phyloP scores from a whole-genome alignment of 2,797 vertebrate species.

The Amphiprion clarkii region DNA sequence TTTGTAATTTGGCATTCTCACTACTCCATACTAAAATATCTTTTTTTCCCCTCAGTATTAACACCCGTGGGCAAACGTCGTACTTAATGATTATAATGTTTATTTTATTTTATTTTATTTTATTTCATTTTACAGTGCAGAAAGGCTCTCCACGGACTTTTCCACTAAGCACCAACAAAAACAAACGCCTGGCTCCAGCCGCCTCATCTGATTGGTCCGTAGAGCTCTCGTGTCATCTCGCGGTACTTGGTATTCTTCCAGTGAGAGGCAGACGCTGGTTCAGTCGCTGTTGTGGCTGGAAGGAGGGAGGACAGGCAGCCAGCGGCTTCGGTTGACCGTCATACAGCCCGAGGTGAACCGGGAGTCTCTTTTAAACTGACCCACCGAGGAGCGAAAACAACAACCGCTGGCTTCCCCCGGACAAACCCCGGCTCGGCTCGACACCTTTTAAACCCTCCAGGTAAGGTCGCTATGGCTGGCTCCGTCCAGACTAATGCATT shows the following conservation, averaged over 20 bases:
- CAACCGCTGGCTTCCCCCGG: neutral
- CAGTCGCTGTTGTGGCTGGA: slow-evolving; percentile 75
- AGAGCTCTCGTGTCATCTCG: slow-evolving; percentile 67
- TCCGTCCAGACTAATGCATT: slow-evolving; percentile 51
- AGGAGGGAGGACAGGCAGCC: slow-evolving; percentile 12
- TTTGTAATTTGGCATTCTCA: too few species aligned
- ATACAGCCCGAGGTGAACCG: slow-evolving; percentile 29
- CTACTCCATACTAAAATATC: too few species aligned
- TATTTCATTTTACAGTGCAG: neutral
- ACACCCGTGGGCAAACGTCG: too few species aligned
- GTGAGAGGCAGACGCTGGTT: slow-evolving; percentile 52
- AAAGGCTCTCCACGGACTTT: neutral
- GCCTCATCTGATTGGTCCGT: slow-evolving; percentile 65
- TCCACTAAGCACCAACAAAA: neutral
- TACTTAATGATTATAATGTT: neutral
- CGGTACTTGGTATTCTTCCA: slow-evolving; percentile 60
- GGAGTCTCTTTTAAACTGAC: slow-evolving; percentile 44
- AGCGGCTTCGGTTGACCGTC: slow-evolving; percentile 9
- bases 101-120: neutral
- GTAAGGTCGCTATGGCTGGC: slow-evolving; percentile 65
- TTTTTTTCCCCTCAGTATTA: too few species aligned
- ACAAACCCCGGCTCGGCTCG: slow-evolving; percentile 16
- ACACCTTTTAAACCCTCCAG: slow-evolving; percentile 43
- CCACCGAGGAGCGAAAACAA: slow-evolving; percentile 22
- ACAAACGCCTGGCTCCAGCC: slow-evolving; percentile 19